phyloP scores from a whole-genome alignment of 2,113 vertebrate species.

The Stigmatopora argus region DNA sequence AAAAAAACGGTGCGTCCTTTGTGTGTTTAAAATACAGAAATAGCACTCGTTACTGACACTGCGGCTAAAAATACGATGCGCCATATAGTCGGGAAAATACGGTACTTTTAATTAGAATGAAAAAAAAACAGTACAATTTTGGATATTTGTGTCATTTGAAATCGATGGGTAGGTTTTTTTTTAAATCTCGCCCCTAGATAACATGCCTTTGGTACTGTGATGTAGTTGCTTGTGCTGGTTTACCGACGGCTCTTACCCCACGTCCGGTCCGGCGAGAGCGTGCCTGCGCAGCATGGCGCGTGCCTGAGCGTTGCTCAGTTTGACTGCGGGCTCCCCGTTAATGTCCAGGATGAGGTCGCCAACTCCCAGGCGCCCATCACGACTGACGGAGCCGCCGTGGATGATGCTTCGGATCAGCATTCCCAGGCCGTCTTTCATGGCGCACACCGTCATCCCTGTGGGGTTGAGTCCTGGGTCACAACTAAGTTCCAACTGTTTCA shows the following conservation, averaged over 20 bases:
- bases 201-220: too few species aligned
- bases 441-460: constrained; percentile 92
- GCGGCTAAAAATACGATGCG: too few species aligned
- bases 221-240: neutral
- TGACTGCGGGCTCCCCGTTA: constrained; percentile 84
- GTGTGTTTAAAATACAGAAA: too few species aligned
- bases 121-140: too few species aligned
- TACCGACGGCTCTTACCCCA: constrained; percentile 76
- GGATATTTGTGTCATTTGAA: too few species aligned
- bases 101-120: too few species aligned
- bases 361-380: constrained; percentile 84
- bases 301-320: constrained; percentile 85
- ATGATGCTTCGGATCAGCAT: constrained; percentile 93
- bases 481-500: too few species aligned
- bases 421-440: constrained; percentile 84
- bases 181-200: too few species aligned
- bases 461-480: neutral
- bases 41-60: too few species aligned
- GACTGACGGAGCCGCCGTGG: constrained; percentile 89
- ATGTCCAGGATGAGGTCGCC: constrained; percentile 91
- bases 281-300: constrained; percentile 89
- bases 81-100: too few species aligned
- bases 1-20: too few species aligned
- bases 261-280: constrained; percentile 87
- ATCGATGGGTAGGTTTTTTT: too few species aligned